Evolutionary conservation across 2,888 invertebrate species (phyloP).

Genomic region (Cerceris rybyensis): DNA sequence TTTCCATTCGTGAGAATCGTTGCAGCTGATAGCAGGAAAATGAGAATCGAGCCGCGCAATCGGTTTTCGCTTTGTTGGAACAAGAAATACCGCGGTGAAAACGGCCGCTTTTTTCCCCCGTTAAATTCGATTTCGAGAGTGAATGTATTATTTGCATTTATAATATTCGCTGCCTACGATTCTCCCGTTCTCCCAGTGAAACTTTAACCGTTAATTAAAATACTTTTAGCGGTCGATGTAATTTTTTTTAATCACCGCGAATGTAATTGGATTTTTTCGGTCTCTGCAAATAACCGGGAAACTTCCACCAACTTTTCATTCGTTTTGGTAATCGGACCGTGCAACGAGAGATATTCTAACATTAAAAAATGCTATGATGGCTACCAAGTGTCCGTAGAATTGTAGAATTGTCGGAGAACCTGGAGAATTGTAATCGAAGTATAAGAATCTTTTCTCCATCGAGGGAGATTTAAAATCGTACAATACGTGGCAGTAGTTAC

Average conservation of each 20-base stretch:
- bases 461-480: constrained; percentile 38
- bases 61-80: constrained; percentile 39
- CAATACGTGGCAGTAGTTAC: constrained; percentile 16
- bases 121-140: constrained; percentile 27
- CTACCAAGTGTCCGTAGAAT: too few relatives aligned
- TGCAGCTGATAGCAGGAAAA: constrained; percentile 51
- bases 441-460: neutral
- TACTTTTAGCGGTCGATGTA: neutral
- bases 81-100: constrained; percentile 26
- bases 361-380: too few relatives aligned
- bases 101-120: constrained; percentile 11
- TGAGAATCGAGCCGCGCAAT: constrained; percentile 43
- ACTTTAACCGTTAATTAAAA: neutral
- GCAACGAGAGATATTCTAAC: too few relatives aligned
- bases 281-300: neutral
- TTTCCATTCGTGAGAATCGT: constrained; percentile 50
- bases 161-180: neutral
- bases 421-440: neutral
- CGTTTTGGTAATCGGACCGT: too few relatives aligned
- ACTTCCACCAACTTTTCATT: constrained; percentile 6
- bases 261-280: neutral
- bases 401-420: too few relatives aligned
- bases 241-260: neutral
- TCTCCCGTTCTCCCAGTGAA: neutral
- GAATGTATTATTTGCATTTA: constrained; percentile 1